Percentiles rank a stretch among this genome's conserved stretches.
Evolutionary conservation across 2,888 invertebrate genomes (phyloP).

Genomic region (Pheosia gnoma): DNA sequence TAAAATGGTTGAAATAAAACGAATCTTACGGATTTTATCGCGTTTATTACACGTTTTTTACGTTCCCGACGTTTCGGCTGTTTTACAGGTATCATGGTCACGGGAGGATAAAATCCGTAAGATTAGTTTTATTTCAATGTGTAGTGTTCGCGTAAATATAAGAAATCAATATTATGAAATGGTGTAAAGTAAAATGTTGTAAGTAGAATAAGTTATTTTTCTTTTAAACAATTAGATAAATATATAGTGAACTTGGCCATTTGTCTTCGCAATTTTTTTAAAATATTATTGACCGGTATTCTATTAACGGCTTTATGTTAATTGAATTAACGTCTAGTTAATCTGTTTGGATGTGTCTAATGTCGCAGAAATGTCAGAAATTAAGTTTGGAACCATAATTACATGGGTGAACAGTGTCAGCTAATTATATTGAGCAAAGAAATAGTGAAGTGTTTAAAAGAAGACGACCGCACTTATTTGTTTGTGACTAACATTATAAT

Average conservation of each 20-base stretch:
- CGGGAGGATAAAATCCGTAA: no score
- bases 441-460: neutral
- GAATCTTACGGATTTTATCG: no score
- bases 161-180: no score
- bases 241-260: neutral
- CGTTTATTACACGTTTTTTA: no score
- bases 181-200: no score
- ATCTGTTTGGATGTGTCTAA: conserved; percentile 19
- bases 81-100: no score
- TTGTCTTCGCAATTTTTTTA: neutral
- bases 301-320: conserved; percentile 16
- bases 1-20: no score
- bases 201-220: no score
- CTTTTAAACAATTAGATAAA: no score
- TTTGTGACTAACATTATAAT: neutral
- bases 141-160: no score
- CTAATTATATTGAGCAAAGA: neutral
- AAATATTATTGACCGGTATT: conserved; percentile 18
- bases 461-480: neutral
- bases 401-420: neutral
- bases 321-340: conserved; percentile 29
- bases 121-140: no score
- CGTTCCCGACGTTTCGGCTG: no score
- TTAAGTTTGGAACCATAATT: neutral
- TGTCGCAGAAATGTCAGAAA: neutral